Evolutionary conservation across 1,140 invertebrate genomes (phyloP).

Genomic region (Homalodisca vitripennis): DNA sequence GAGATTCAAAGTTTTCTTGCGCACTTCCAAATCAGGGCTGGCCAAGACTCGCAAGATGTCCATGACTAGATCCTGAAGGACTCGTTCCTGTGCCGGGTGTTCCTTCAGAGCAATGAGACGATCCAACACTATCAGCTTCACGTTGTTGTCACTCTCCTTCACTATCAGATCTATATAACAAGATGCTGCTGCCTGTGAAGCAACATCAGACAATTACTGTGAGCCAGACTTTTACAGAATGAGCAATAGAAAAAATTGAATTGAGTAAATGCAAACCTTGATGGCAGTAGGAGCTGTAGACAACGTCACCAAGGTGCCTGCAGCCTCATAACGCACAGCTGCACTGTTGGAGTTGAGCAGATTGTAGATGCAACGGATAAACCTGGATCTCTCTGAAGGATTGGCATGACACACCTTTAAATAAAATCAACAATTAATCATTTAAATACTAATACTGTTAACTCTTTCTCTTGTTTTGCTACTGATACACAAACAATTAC

Average conservation of each 20-base stretch:
- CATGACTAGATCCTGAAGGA: conserved; percentile 97
- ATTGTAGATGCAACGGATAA: conserved; percentile 98
- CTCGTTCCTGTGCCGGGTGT: conserved; percentile 83
- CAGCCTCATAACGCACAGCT: conserved; percentile 97
- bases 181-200: conserved; percentile 81
- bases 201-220: no score
- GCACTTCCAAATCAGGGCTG: conserved; percentile 92
- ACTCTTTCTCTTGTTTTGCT: no score
- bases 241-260: no score
- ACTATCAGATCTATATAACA: conserved; percentile 99
- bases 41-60: conserved; percentile 94
- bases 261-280: no score
- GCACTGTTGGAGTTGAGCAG: conserved; percentile 94
- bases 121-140: conserved; percentile 97
- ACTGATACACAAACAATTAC: no score
- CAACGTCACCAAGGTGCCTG: conserved; percentile 98
- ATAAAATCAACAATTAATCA: conserved; percentile 35
- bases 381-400: conserved; percentile 93
- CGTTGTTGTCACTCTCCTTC: conserved; percentile 99
- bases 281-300: conserved; percentile 96
- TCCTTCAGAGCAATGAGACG: conserved; percentile 88
- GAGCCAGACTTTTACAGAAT: no score
- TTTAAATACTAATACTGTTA: no score
- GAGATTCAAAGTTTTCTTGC: conserved; percentile 82
- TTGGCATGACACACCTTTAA: conserved; percentile 91